Conservation (phyloP, 1,140 invertebrate species). For the Aphidius gifuensis region DNA sequence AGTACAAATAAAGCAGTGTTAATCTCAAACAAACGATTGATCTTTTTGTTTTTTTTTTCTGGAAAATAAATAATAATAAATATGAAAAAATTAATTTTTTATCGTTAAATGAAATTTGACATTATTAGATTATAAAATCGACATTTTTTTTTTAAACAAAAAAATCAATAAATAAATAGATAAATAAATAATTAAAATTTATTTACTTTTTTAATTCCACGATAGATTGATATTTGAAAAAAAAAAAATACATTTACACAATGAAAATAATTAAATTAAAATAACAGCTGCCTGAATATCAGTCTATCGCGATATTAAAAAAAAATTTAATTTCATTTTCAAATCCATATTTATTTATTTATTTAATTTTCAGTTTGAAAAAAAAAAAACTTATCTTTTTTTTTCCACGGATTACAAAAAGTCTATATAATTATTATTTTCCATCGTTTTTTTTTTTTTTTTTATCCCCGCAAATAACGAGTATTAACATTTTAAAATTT, state of each 20-base stretch:
- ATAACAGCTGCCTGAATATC: slow-evolving; percentile 19
- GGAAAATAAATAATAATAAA: not conserved
- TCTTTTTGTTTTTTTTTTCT: not conserved
- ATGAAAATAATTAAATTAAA: not conserved
- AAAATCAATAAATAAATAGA: no score
- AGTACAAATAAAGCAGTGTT: slow-evolving; percentile 1
- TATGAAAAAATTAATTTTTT: no score
- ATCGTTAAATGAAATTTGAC: no score
- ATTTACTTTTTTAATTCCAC: not conserved
- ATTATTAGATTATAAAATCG: no score
- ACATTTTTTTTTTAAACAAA: no score
- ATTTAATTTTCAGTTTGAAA: not conserved
- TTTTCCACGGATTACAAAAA: not conserved
- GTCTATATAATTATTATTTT: no score
- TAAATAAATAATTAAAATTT: no score
- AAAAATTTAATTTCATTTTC: not conserved
- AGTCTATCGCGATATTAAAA: slow-evolving; percentile 10
- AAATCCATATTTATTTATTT: not conserved
- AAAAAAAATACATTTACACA: slow-evolving; percentile 13
- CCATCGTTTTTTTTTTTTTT: no score
- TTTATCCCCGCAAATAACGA: no score
- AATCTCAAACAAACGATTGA: not conserved
- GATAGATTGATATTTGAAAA: slow-evolving; percentile 5
- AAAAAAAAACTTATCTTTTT: not conserved
- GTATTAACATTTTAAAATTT: no score